Conservation (phyloP, 1,140 invertebrate species). For the Magallana gigas region DNA sequence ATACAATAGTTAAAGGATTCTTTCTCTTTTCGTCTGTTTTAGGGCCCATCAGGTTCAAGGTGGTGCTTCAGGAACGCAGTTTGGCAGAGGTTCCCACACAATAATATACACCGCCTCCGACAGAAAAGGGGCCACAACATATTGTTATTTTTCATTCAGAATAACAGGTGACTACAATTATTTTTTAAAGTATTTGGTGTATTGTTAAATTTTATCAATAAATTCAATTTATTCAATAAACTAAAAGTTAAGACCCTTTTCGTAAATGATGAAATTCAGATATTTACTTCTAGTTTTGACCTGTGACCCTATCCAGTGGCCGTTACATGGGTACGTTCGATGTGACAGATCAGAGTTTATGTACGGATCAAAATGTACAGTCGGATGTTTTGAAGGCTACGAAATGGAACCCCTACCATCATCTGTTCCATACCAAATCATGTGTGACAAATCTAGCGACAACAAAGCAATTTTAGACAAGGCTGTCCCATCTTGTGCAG, state of each 20-base stretch:
- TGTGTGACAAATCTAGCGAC: background rate
- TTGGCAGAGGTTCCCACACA: slow-evolving; percentile 16
- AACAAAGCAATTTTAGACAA: background rate
- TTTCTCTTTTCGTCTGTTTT: background rate
- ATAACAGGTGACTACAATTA: background rate
- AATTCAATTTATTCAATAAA: too few relatives aligned
- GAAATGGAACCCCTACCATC: background rate
- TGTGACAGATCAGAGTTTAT: slow-evolving; percentile 32
- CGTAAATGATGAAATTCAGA: too few relatives aligned
- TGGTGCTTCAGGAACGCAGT: background rate
- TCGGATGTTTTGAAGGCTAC: slow-evolving; percentile 39
- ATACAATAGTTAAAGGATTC: too few relatives aligned
- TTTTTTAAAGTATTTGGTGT: too few relatives aligned
- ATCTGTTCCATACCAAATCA: background rate
- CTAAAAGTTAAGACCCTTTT: too few relatives aligned
- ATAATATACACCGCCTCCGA: slow-evolving; percentile 21
- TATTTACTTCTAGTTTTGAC: slow-evolving; percentile 1
- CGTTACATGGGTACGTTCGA: slow-evolving; percentile 6
- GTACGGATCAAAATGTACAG: slow-evolving; percentile 22
- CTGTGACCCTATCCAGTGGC: slow-evolving; percentile 4
- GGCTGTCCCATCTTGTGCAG: background rate
- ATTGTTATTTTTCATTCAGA: slow-evolving; percentile 4
- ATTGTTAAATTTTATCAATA: too few relatives aligned
- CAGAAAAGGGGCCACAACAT: background rate
- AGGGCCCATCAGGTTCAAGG: background rate